These are phyloP conservation scores for Coluber constrictor DNA, from an alignment of 2,797 vertebrate species.

Conservation along the genomic window DNA sequence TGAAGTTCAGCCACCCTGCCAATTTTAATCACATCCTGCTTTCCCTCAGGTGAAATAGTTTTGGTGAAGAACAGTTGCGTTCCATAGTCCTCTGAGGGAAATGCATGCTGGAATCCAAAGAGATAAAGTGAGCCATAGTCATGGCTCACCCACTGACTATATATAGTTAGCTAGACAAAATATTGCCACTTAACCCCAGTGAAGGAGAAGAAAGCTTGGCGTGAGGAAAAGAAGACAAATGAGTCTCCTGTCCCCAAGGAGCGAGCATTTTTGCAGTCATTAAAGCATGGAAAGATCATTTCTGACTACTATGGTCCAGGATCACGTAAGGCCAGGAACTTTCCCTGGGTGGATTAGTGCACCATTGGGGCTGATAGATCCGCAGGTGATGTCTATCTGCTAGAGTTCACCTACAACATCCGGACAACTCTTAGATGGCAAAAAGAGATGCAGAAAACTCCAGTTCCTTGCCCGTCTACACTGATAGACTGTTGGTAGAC, in stretches of 20 bases:
- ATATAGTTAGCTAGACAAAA: neutral
- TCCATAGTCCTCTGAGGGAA: neutral
- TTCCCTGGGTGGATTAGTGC: neutral
- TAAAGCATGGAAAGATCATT: neutral
- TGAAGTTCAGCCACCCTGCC: neutral
- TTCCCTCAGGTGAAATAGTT: conserved; percentile 15
- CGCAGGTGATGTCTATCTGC: neutral
- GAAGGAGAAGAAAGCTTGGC: neutral
- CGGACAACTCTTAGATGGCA: neutral
- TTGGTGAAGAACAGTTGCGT: conserved; percentile 3
- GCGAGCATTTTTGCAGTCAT: too few species aligned
- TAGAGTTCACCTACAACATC: neutral
- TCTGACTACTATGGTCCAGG: neutral
- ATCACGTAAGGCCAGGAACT: neutral
- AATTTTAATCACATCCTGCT: conserved; percentile 23
- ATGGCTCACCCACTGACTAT: neutral
- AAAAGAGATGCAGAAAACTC: neutral
- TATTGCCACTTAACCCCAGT: neutral
- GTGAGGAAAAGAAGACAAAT: neutral
- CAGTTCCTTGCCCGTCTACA: neutral
- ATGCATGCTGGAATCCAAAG: neutral
- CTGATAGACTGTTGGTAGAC: neutral
- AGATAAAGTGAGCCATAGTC: neutral
- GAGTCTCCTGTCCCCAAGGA: too few species aligned
- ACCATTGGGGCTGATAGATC: neutral